A percentile compares a stretch with the other conserved stretches of the same genome.
Evolutionary conservation across 2,797 vertebrate genomes (phyloP).

Genomic region (Dendrocincla tyrannina): DNA sequence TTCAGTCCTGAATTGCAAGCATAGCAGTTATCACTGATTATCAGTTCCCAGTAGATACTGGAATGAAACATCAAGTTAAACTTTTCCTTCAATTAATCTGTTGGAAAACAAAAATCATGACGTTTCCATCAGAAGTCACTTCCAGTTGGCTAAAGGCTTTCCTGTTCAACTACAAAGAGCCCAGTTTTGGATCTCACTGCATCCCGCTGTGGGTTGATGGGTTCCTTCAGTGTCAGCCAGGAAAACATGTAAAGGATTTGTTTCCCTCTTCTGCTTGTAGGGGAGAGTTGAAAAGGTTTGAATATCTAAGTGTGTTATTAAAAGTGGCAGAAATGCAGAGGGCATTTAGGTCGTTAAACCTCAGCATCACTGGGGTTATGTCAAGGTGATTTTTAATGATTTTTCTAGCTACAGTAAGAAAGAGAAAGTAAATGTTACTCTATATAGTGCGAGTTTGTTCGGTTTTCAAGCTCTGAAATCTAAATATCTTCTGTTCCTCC

Average conservation of each 20-base stretch:
- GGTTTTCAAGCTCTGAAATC: background rate
- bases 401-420: background rate
- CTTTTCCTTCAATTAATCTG: conserved; percentile 37
- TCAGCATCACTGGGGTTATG: background rate
- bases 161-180: conserved; percentile 37
- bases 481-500: background rate
- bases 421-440: background rate
- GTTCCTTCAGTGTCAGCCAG: conserved; percentile 13
- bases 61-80: conserved; percentile 26
- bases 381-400: background rate
- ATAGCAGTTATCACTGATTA: background rate
- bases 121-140: conserved; percentile 33
- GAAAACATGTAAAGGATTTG: background rate
- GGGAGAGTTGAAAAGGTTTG: background rate
- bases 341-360: background rate
- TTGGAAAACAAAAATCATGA: conserved; percentile 32
- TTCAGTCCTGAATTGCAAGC: background rate
- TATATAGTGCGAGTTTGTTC: background rate
- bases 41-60: conserved; percentile 13
- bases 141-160: conserved; percentile 33
- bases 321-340: background rate
- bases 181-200: conserved; percentile 17
- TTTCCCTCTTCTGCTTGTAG: background rate
- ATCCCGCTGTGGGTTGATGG: background rate
- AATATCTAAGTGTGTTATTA: background rate